Base-by-base conservation (phyloP, 2,888 invertebrate species). In the Mythimna loreyi region DNA sequence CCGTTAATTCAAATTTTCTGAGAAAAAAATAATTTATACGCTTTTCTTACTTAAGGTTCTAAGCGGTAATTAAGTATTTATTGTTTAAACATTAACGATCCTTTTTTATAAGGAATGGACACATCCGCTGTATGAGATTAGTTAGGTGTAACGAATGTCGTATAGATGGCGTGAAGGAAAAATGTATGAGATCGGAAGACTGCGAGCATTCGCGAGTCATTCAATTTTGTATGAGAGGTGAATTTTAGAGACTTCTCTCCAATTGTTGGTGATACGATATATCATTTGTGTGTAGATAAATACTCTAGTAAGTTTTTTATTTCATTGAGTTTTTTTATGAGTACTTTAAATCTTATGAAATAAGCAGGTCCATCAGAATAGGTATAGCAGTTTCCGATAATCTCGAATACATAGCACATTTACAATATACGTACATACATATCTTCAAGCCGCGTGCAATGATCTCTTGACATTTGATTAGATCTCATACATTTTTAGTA, bases 1-100 rank as follows among this genome's bases (percentile, higher is more conserved):
- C 89, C 88, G 90, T 92, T 92, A 87, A 86, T 85, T 87, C 73
- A 87, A 87, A 81, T 78, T 73, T 74, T 89, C 88, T 89, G 90
- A 90, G 88, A 89, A 92, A 81, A 80, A 81, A 82, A 89, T 91
- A 90, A 92, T 91, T 92, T 91, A 93, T 93, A 92, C 93, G 94
- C 94, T 94, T 93, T 91, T 92, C 92, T 93, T 92, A 94, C 91
- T 90, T 94, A 94, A 93, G 94, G 92, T 94, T 91, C 92, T 94
- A 93, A 94, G 93, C 92, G 93, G 86, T 93, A 91, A 87, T 89
- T 92, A 92, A 93, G 93, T 94, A 94, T 94, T 94, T 94, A 93
- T 94, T 94, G 86, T 90, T 90, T 89, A 84, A 84, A 90, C 85
- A 83, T 86, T 81, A 84, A 58, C 57, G 23, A 66, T 60, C 72